Conservation (phyloP, 2,888 invertebrate species). For the Agrilus biguttatus region DNA sequence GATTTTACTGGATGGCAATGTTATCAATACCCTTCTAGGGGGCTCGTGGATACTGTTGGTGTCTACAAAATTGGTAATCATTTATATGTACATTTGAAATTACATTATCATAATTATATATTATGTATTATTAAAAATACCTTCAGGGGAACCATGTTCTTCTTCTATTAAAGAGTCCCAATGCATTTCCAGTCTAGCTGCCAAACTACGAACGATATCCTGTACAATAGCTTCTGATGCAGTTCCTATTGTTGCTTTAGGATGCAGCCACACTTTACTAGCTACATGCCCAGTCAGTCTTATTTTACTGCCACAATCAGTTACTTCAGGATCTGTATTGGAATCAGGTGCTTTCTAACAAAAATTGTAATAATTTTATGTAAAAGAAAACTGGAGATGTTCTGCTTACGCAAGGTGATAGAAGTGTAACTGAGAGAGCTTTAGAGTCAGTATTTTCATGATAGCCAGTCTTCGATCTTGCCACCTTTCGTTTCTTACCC, state of each 20-base stretch:
- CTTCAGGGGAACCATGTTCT: conserved; percentile 54
- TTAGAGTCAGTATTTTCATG: conserved; percentile 33
- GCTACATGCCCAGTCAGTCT: conserved; percentile 57
- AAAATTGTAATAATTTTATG: background rate
- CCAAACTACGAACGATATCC: conserved; percentile 73
- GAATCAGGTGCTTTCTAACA: background rate
- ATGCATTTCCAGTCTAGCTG: conserved; percentile 78
- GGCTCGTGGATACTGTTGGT: conserved; percentile 77
- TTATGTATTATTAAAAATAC: conserved; percentile 27
- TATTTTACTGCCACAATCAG: conserved; percentile 52
- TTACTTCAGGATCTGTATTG: conserved; percentile 27
- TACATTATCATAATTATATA: too few relatives aligned
- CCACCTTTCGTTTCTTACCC: conserved; percentile 42
- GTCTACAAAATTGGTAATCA: conserved; percentile 33
- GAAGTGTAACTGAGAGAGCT: conserved; percentile 48
- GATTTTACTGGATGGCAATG: conserved; percentile 46
- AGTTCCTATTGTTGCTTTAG: conserved; percentile 58
- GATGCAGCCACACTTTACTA: conserved; percentile 63
- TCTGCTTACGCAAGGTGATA: conserved; percentile 52
- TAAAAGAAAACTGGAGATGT: too few relatives aligned
- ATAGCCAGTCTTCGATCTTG: conserved; percentile 30
- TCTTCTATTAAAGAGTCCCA: conserved; percentile 86
- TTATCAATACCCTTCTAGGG: conserved; percentile 70
- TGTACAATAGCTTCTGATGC: conserved; percentile 61
- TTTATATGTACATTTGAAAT: background rate